Evolutionary conservation across 2,888 invertebrate genomes (phyloP), one percentile per base, ranked within the genome.

Genomic region (Plemyria rubiginata): DNA sequence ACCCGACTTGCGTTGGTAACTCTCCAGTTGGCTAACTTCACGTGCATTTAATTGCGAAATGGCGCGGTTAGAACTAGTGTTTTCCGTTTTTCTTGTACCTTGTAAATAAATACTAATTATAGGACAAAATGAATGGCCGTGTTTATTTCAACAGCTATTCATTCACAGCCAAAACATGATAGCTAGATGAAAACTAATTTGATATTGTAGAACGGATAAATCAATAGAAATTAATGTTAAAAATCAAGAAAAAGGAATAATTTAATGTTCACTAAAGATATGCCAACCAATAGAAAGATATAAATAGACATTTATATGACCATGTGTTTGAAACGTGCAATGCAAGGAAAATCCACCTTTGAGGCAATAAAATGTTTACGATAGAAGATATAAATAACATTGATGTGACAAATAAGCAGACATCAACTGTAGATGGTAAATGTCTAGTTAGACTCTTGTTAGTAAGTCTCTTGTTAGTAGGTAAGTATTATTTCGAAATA

Each of bases 361-460:
- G 80, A 70, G 75, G 80, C 74, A 77, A 71, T 86, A 81, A 87
- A 86, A 86, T 79, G 79, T 87, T 87, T 83, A 88, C 85, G 87
- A 83, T 85, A 81, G 73, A 66, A 76, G 78, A 84, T 84, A 85
- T 84, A 84, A 85, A 85, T 83, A 81, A 81, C 77, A 78, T 76
- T 76, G 78, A 82, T 78, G 78, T 74, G 81, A 82, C 84, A 82
- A 81, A 83, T 81, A 78, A 75, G 79, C 74, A 76, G 75, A 77
- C 71, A 80, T 80, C 76, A 73, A 77, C 74, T 71, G 67, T 71
- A 70, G 67, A 69, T 67, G 69, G 65, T 73, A 69, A 69, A 72
- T 64, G 68, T 68, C 68, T 68, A 67, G 65, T 62, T 61, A 67
- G 65, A 67, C 54, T 62, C 67, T 66, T 67, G 62, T 65, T 54